A percentile compares a stretch with the other conserved stretches of the same genome.
Conservation (phyloP, 2,797 vertebrate species). For the Pristis pectinata region DNA sequence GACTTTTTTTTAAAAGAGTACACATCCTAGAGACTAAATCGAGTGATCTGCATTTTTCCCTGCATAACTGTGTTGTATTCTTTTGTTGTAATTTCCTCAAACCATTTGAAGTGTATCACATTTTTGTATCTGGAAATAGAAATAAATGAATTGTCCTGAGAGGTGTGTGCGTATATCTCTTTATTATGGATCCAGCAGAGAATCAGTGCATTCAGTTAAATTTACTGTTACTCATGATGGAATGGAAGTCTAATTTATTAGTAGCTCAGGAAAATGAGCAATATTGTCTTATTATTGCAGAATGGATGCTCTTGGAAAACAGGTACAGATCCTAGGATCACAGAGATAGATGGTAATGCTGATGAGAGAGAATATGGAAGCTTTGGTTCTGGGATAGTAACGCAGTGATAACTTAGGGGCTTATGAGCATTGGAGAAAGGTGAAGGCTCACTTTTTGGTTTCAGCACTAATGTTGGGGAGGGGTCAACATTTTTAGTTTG, state of each 20-base stretch:
- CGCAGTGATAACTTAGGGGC: background rate
- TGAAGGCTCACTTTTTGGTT: background rate
- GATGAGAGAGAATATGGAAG: background rate
- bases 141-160: conserved; percentile 35
- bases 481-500: background rate
- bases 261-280: background rate
- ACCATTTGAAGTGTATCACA: conserved; percentile 27
- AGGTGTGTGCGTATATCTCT: background rate
- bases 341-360: background rate
- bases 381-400: background rate
- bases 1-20: background rate
- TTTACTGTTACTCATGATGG: background rate
- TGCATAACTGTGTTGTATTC: conserved; percentile 35
- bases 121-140: conserved; percentile 38
- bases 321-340: background rate
- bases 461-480: background rate
- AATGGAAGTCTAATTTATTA: background rate
- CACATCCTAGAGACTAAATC: conserved; percentile 32
- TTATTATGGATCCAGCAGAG: no score
- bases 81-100: conserved; percentile 33
- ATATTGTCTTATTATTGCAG: background rate
- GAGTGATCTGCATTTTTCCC: conserved; percentile 32
- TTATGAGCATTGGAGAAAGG: background rate
- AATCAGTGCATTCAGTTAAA: background rate
- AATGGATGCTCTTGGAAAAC: background rate